phyloP scores from a whole-genome alignment of 1,140 invertebrate species.

The Daktulosphaira vitifoliae region DNA sequence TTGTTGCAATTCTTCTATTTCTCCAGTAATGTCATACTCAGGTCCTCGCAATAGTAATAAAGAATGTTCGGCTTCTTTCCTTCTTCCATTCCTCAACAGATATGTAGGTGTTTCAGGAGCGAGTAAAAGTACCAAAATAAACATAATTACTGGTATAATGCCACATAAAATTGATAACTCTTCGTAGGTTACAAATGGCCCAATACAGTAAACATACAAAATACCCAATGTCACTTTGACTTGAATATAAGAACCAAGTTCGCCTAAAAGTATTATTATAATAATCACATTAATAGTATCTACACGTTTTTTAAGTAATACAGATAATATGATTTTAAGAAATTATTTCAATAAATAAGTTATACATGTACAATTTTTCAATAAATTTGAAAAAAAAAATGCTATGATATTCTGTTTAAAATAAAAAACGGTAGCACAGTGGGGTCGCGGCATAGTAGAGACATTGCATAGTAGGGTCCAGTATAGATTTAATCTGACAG shows the following conservation, averaged over 20 bases:
- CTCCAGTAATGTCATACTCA: slow-evolving; percentile 60
- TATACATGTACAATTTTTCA: too few species aligned
- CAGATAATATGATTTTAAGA: too few species aligned
- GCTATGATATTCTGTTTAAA: too few species aligned
- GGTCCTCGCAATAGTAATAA: slow-evolving; percentile 50
- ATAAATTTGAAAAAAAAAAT: too few species aligned
- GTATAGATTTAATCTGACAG: too few species aligned
- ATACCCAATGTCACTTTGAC: slow-evolving; percentile 74
- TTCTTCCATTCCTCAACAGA: slow-evolving; percentile 41
- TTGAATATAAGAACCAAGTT: slow-evolving; percentile 68
- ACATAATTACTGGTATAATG: slow-evolving; percentile 44
- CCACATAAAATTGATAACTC: slow-evolving; percentile 37
- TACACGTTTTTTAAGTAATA: too few species aligned
- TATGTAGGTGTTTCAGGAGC: slow-evolving; percentile 47
- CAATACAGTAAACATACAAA: slow-evolving; percentile 63
- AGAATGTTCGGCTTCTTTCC: slow-evolving; percentile 40
- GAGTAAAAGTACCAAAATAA: slow-evolving; percentile 48
- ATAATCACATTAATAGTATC: not conserved
- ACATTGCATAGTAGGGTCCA: too few species aligned
- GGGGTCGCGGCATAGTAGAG: too few species aligned
- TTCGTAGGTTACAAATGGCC: slow-evolving; percentile 44
- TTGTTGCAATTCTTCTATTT: slow-evolving; percentile 56
- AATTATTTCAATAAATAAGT: too few species aligned
- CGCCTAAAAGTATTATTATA: slow-evolving; percentile 38
- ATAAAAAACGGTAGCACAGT: too few species aligned